Evolutionary conservation across 2,113 vertebrate species (phyloP), one percentile per base, ranked within the genome.

Genomic region (Heterotilapia buettikoferi): DNA sequence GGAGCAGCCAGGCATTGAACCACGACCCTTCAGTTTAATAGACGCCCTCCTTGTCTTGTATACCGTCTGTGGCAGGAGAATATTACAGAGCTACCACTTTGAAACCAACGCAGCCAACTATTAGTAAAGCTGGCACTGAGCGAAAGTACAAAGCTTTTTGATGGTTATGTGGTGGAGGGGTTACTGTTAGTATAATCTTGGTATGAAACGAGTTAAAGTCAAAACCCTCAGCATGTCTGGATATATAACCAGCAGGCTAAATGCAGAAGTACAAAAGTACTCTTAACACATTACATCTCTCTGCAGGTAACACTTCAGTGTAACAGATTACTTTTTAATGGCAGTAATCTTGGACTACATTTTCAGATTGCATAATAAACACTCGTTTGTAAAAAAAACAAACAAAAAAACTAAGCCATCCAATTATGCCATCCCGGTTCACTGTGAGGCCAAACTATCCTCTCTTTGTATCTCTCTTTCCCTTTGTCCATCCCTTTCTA

Each of bases 131-230:
- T 73, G 38, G 36, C 66, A 26, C 21, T 16, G 3, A 71, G 12
- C n/a, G 40, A 56, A 24, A 0, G 7, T 24, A 24, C 12, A 43
- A 43, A 71, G n/a, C 38, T 24, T 0, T 2, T 9, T 73, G 40
- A 18, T 2, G 40, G 40, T 29, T 29, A 29, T 47, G 40, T 47
- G 21, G 4, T 19, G 24, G 43, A 18, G 16, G 43, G 6, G 43
- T 26, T 76, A 11, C 43, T 29, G 43, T 45, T 45, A 1, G 19
- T 29, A 47, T 76, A 0, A 76, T 18, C 21, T 29, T 76, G 11
- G 8, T 45, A 29, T 73, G 68, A 76, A 76, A 76, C 1, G 1
- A 47, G 68, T 47, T 2, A 1, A 76, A 45, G 0, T 76, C 4
- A 47, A 47, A 47, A 76, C 9, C 18, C 31, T 63, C 59, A 36